These are phyloP conservation scores for Malachius bipustulatus DNA, from an alignment of 2,888 invertebrate species.

Conservation along the genomic window DNA sequence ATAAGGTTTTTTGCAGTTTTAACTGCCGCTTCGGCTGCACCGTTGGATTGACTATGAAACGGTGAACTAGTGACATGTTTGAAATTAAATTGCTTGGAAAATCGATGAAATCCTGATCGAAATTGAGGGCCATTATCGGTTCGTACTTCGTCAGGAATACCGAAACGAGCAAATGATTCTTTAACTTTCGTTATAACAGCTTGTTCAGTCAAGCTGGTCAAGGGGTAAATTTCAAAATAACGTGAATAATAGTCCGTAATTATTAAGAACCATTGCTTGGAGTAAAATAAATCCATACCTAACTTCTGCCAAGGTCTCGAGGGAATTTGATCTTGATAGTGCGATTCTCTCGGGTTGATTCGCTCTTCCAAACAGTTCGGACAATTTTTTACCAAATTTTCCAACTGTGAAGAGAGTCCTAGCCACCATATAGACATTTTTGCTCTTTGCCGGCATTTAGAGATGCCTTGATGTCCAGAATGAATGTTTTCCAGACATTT, in stretches of 20 bases:
- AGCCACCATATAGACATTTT: conserved; percentile 7
- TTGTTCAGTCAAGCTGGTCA: background rate
- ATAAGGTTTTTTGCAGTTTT: background rate
- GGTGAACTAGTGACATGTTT: conserved; percentile 1
- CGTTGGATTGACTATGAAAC: background rate
- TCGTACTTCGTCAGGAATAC: background rate
- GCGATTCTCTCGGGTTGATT: conserved; percentile 1
- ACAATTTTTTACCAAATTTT: conserved; percentile 5
- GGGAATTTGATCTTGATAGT: background rate
- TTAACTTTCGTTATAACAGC: conserved; percentile 1
- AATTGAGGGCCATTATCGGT: conserved; percentile 4
- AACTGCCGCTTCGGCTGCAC: background rate
- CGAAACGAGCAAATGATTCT: conserved; percentile 3
- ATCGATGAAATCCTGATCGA: background rate
- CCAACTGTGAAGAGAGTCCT: conserved; percentile 5
- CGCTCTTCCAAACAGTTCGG: conserved; percentile 4
- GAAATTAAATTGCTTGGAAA: background rate
- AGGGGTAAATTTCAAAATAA: background rate
- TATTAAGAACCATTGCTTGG: background rate
- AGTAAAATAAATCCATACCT: conserved; percentile 4
- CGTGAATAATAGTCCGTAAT: conserved; percentile 5
- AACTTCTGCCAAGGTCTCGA: conserved; percentile 6
- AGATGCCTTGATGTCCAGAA: conserved; percentile 6
- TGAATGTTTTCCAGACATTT: background rate
- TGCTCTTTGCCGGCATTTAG: conserved; percentile 4